Base-by-base conservation (phyloP, 2,888 invertebrate species). In the Lasioglossum vierecki region DNA sequence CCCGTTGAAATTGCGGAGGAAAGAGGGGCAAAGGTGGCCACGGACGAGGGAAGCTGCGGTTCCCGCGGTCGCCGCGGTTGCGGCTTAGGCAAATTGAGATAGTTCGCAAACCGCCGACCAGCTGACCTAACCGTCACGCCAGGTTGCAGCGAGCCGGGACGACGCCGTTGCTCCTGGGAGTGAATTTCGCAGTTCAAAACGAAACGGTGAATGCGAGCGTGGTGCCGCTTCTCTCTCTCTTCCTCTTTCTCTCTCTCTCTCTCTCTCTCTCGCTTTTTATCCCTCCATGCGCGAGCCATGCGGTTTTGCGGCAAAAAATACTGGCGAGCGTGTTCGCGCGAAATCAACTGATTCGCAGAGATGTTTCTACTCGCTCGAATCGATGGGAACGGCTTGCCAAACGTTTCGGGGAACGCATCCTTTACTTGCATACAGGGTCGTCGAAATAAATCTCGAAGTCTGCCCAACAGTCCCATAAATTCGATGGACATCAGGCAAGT, bases 61-160 rank as follows among this genome's bases (percentile, higher is more conserved):
- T 89, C 92, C 80, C 89, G 90, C 82, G 90, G 90, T 88, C 88
- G 88, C 84, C 90, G 90, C 92, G 93, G 91, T 94, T 90, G 90
- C 87, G 90, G 90, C 90, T 90, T 90, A 90, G 89, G 90, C 90
- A 90, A 90, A 90, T 90, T 90, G 90, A 90, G 90, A 95, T 95
- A 95, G 95, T 95, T 95, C 94, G 94, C 92, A 92, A 94, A 94
- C 95, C 93, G 89, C 92, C 87, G 91, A 89, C 91, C 92, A 91
- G 92, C 93, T 93, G 92, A 93, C 93, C 93, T 90, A 91, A 91
- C 92, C 90, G 87, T 90, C 91, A 91, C 87, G 91, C 87, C 89
- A 89, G 90, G 87, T 87, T 91, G 88, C 89, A 87, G 85, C 82
- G 73, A 49, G 49, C 9, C 49, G 73, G 73, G 49, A 73, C 73